Evolutionary conservation across 2,113 vertebrate genomes (phyloP).

Genomic region (Lethenteron camtschaticum): DNA sequence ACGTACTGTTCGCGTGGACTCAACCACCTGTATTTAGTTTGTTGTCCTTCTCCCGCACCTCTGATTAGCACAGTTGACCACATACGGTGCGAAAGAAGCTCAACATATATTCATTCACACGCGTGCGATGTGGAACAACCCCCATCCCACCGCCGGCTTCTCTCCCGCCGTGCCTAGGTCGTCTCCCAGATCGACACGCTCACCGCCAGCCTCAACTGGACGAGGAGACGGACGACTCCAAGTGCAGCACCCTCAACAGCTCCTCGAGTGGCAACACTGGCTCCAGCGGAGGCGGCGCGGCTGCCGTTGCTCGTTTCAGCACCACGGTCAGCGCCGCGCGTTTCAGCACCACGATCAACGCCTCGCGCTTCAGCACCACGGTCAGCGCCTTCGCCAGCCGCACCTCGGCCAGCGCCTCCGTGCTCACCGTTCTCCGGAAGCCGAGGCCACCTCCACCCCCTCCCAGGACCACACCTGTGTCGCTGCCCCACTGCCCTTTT

Average conservation of each 20-base stretch:
- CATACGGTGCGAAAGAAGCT: too few relatives aligned
- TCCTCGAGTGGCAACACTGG: conserved; percentile 2
- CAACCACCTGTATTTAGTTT: too few relatives aligned
- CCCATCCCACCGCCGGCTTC: too few relatives aligned
- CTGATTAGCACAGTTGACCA: too few relatives aligned
- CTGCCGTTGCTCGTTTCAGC: background rate
- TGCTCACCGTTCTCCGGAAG: background rate
- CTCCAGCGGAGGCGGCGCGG: background rate
- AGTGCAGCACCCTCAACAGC: conserved; percentile 5
- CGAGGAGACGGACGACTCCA: conserved; percentile 4
- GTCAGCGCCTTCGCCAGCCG: background rate
- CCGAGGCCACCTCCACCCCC: background rate
- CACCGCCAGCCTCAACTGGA: conserved; percentile 1
- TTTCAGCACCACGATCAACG: background rate
- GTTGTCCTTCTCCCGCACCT: too few relatives aligned
- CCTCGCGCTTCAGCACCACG: background rate
- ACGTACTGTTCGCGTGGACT: too few relatives aligned
- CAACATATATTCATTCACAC: too few relatives aligned
- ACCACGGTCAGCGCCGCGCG: background rate
- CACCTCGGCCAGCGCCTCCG: background rate
- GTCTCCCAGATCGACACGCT: background rate
- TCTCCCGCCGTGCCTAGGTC: background rate
- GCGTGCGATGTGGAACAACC: too few relatives aligned
- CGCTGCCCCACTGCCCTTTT: too few relatives aligned
- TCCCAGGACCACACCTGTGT: background rate